These are phyloP conservation scores for Oncorhynchus mykiss DNA, from an alignment of 2,113 vertebrate species.

Conservation along the genomic window DNA sequence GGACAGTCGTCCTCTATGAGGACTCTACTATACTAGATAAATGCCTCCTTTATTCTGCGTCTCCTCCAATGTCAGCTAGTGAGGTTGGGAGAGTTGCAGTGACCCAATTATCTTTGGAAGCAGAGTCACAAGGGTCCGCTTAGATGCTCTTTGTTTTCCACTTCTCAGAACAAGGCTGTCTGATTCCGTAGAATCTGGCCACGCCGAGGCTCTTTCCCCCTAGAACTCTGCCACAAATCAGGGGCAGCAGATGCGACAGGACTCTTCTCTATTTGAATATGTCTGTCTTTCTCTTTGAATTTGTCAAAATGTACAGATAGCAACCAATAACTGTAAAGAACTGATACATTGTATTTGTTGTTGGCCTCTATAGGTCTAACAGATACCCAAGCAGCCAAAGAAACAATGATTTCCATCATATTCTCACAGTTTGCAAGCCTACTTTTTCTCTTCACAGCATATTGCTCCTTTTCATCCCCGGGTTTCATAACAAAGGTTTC, in stretches of 20 bases:
- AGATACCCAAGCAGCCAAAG: too few relatives aligned
- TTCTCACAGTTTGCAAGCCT: not conserved
- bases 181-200: constrained; percentile 32
- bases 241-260: constrained; percentile 30
- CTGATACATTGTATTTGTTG: not conserved
- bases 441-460: not conserved
- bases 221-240: constrained; percentile 16
- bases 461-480: not conserved
- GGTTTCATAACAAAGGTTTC: not conserved
- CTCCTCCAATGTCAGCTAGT: constrained; percentile 21
- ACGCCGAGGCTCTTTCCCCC: constrained; percentile 33
- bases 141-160: constrained; percentile 52
- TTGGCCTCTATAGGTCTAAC: not conserved
- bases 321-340: not conserved
- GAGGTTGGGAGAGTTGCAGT: constrained; percentile 24
- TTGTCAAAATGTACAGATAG: not conserved
- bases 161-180: constrained; percentile 28
- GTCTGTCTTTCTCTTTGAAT: not conserved
- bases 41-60: constrained; percentile 11
- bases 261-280: not conserved
- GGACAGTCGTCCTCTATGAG: not conserved
- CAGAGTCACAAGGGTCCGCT: constrained; percentile 51
- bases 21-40: not conserved
- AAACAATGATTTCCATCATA: not conserved
- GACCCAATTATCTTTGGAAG: constrained; percentile 51